Percentiles rank a stretch among this genome's conserved stretches.
Conservation (phyloP, 2,797 vertebrate genomes). For the Hoplostethus mediterraneus region DNA sequence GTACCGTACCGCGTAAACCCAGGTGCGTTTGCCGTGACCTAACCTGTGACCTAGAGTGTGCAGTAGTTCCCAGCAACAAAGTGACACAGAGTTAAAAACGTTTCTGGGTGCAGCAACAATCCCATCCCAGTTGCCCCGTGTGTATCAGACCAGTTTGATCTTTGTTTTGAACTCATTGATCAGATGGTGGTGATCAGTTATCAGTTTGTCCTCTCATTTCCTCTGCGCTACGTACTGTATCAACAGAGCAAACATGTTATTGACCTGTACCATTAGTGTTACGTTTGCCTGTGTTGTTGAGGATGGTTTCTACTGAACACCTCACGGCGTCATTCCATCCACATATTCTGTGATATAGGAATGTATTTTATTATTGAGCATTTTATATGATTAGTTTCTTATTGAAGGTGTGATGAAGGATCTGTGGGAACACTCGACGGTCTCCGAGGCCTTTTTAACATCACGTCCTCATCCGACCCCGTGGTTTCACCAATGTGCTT, state of each 20-base stretch:
- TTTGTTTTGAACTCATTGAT: neutral
- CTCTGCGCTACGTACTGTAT: neutral
- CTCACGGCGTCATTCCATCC: conserved; percentile 16
- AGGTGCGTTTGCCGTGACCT: too few relatives aligned
- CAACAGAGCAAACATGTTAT: neutral
- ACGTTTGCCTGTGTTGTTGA: neutral
- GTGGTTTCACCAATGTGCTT: neutral
- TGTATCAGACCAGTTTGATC: too few relatives aligned
- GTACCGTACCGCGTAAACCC: too few relatives aligned
- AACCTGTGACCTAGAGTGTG: too few relatives aligned
- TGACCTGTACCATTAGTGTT: neutral
- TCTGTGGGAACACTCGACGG: neutral
- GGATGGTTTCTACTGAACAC: neutral
- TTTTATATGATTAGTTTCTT: neutral
- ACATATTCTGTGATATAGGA: neutral
- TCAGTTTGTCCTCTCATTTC: neutral
- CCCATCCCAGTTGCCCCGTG: too few relatives aligned
- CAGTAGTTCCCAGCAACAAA: too few relatives aligned
- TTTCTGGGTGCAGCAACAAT: too few relatives aligned
- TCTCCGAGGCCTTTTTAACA: neutral
- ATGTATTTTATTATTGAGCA: neutral
- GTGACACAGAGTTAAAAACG: too few relatives aligned
- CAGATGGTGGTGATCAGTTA: neutral
- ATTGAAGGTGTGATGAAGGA: conserved; percentile 17
- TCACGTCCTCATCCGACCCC: neutral